Conservation (phyloP, 2,113 vertebrate genomes). For the Amblyopsis rosae region DNA sequence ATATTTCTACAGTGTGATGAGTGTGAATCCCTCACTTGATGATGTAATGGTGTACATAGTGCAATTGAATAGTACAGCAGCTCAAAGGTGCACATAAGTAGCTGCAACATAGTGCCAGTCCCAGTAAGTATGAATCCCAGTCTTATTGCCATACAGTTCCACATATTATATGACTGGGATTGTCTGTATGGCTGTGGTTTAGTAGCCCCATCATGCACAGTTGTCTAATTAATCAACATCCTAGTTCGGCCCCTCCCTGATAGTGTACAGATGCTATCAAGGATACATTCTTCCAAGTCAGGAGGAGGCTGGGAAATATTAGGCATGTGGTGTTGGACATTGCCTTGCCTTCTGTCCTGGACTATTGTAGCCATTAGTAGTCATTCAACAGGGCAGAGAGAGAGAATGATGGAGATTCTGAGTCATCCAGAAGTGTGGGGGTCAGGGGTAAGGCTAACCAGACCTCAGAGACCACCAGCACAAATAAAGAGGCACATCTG, state of each 20-base stretch:
- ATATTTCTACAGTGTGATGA: slow-evolving; percentile 48
- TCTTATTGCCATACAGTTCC: slow-evolving; percentile 39
- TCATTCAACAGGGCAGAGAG: slow-evolving; percentile 3
- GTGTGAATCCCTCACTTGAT: slow-evolving; percentile 65
- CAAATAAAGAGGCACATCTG: not conserved
- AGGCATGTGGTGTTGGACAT: slow-evolving; percentile 34
- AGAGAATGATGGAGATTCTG: slow-evolving; percentile 1
- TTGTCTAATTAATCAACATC: slow-evolving; percentile 37
- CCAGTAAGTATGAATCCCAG: slow-evolving; percentile 28
- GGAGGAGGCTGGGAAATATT: slow-evolving; percentile 32
- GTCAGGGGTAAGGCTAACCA: not conserved
- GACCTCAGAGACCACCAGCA: slow-evolving; percentile 9
- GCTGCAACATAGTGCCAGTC: slow-evolving; percentile 52
- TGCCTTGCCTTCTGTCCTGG: slow-evolving; percentile 16
- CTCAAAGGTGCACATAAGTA: slow-evolving; percentile 64
- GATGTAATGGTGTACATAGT: slow-evolving; percentile 57
- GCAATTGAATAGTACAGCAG: slow-evolving; percentile 69
- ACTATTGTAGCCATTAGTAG: not conserved
- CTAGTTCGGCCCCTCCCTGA: slow-evolving; percentile 60
- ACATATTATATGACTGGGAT: slow-evolving; percentile 59
- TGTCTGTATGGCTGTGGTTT: slow-evolving; percentile 37
- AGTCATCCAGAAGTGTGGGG: too few species aligned
- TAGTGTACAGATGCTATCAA: slow-evolving; percentile 68
- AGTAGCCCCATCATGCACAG: slow-evolving; percentile 25
- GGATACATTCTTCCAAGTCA: slow-evolving; percentile 33